Evolutionary conservation across 2,888 invertebrate species (phyloP).

Genomic region (Acheta domesticus): DNA sequence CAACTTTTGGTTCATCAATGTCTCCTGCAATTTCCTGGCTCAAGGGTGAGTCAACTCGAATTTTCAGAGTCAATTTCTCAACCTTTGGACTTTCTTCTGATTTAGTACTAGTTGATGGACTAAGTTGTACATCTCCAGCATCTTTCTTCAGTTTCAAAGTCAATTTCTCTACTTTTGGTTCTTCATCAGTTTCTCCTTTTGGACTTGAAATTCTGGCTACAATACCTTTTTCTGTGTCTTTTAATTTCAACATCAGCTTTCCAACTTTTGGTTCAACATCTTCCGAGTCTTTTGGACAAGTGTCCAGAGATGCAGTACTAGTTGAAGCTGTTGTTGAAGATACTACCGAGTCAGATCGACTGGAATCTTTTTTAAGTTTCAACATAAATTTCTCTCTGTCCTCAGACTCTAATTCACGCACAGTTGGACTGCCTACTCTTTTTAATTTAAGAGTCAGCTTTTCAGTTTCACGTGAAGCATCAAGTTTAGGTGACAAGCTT

Average conservation of each 20-base stretch:
- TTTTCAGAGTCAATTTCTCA: constrained; percentile 41
- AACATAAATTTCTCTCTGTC: constrained; percentile 33
- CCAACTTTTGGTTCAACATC: constrained; percentile 23
- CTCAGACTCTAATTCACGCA: constrained; percentile 22
- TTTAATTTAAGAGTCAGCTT: constrained; percentile 28
- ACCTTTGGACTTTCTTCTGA: constrained; percentile 36
- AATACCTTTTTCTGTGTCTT: constrained; percentile 26
- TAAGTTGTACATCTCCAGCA: neutral
- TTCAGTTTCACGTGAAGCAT: constrained; percentile 22
- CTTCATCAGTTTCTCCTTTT: constrained; percentile 27
- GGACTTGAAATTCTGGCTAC: constrained; percentile 24
- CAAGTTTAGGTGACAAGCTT: neutral
- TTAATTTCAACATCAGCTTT: constrained; percentile 31
- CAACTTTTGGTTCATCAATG: constrained; percentile 27
- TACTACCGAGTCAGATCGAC: constrained; percentile 22
- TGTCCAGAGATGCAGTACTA: neutral
- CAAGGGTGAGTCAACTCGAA: constrained; percentile 22
- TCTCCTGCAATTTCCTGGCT: neutral
- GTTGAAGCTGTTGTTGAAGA: constrained; percentile 23
- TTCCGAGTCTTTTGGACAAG: neutral
- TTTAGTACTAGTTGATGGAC: constrained; percentile 31
- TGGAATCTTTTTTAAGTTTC: constrained; percentile 32
- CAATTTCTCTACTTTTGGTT: constrained; percentile 35
- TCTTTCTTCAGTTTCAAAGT: constrained; percentile 34
- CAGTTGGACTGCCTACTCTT: constrained; percentile 10